Percentiles rank a stretch among this genome's conserved stretches.
Conservation (phyloP, 2,888 invertebrate species). For the Emmelina monodactyla region DNA sequence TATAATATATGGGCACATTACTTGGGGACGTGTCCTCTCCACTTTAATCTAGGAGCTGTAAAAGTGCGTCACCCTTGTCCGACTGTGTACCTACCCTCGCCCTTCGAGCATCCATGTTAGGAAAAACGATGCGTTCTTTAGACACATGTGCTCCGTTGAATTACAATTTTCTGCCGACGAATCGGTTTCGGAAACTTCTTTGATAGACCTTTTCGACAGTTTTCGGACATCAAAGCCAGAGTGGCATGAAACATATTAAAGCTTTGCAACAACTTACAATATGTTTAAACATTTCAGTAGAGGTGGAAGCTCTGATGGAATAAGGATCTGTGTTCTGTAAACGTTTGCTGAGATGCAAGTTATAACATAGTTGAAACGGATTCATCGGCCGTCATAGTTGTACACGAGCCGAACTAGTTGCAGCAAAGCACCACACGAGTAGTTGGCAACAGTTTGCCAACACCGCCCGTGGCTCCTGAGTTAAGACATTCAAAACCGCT, state of each 20-base stretch:
- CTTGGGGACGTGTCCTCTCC: constrained; percentile 57
- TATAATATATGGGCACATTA: constrained; percentile 63
- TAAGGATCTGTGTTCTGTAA: too few relatives aligned
- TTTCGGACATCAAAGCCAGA: too few relatives aligned
- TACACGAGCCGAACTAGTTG: constrained; percentile 24
- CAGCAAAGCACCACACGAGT: constrained; percentile 25
- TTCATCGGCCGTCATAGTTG: constrained; percentile 4
- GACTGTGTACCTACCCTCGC: constrained; percentile 28
- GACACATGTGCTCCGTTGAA: too few relatives aligned
- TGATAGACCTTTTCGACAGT: too few relatives aligned
- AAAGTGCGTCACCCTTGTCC: constrained; percentile 56
- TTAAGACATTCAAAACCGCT: constrained; percentile 68
- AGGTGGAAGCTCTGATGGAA: too few relatives aligned
- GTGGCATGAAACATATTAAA: too few relatives aligned
- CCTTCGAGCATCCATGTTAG: constrained; percentile 14
- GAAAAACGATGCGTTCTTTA: not conserved
- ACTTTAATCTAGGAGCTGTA: constrained; percentile 52
- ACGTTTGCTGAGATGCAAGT: not conserved
- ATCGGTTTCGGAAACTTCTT: too few relatives aligned
- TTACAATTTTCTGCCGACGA: too few relatives aligned
- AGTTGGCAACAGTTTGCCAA: constrained; percentile 48
- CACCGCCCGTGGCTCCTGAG: constrained; percentile 55
- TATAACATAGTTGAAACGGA: not conserved
- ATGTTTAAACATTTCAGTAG: too few relatives aligned
- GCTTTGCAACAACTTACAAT: too few relatives aligned